These are phyloP conservation scores for Morpho helenor DNA, from an alignment of 2,888 invertebrate genomes.

Conservation along the genomic window DNA sequence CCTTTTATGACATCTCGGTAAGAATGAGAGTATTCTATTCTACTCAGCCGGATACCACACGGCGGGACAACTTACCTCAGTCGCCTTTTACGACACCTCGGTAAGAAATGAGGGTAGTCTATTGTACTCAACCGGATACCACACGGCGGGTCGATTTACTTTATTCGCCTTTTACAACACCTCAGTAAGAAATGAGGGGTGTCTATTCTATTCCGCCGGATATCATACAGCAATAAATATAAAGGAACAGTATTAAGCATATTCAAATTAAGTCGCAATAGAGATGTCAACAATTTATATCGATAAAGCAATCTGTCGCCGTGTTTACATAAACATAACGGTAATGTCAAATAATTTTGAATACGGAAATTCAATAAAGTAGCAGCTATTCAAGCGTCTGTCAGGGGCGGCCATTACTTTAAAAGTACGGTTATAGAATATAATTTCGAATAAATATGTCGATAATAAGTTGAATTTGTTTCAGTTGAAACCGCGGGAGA, in stretches of 20 bases:
- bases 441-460: slow-evolving; percentile 10
- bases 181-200: no score
- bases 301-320: slow-evolving; percentile 30
- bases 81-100: no score
- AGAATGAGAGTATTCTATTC: no score
- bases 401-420: slow-evolving; percentile 17
- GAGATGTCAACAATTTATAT: slow-evolving; percentile 30
- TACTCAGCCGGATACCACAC: no score
- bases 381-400: slow-evolving; percentile 29
- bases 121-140: no score
- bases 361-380: slow-evolving; percentile 25
- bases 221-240: not conserved
- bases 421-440: slow-evolving; percentile 13
- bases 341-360: slow-evolving; percentile 33
- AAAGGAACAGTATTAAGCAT: slow-evolving; percentile 21
- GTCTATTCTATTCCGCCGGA: no score
- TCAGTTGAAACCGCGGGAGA: not conserved
- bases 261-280: slow-evolving; percentile 27
- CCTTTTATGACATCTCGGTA: no score
- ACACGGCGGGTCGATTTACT: no score
- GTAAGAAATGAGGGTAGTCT: no score
- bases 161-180: no score
- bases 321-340: slow-evolving; percentile 38
- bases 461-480: slow-evolving; percentile 5
- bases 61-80: no score